Evolutionary conservation across 2,113 vertebrate genomes (phyloP).

Genomic region (Dendrocopos noguchii): DNA sequence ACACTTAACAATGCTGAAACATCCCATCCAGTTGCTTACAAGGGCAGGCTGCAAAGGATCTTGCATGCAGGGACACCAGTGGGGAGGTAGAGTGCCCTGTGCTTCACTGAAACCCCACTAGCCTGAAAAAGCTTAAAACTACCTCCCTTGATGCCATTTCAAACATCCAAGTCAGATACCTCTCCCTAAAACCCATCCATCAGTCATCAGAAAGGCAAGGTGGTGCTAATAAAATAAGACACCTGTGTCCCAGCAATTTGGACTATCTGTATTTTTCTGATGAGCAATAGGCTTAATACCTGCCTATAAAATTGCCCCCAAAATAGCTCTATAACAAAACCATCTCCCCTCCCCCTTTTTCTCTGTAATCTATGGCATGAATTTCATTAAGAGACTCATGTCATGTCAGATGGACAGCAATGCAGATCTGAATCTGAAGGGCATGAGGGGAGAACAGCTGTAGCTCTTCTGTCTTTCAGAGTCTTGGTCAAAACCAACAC

Average conservation of each 20-base stretch:
- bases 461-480: neutral
- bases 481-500: neutral
- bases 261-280: neutral
- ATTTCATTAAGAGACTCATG: neutral
- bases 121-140: neutral
- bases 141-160: neutral
- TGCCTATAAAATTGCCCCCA: neutral
- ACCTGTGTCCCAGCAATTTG: neutral
- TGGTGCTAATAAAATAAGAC: neutral
- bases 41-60: neutral
- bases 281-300: neutral
- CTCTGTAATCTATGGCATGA: neutral
- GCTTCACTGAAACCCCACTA: rapidly evolving
- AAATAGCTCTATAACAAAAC: neutral
- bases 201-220: neutral
- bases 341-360: neutral
- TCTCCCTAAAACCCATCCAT: neutral
- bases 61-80: rapidly evolving
- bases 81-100: rapidly evolving
- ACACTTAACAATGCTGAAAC: rapidly evolving
- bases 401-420: neutral
- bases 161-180: neutral
- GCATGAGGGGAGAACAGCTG: neutral
- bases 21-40: rapidly evolving
- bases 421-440: rapidly evolving